Base-by-base conservation (phyloP, 2,113 vertebrate genomes). In the Holacanthus passer region DNA sequence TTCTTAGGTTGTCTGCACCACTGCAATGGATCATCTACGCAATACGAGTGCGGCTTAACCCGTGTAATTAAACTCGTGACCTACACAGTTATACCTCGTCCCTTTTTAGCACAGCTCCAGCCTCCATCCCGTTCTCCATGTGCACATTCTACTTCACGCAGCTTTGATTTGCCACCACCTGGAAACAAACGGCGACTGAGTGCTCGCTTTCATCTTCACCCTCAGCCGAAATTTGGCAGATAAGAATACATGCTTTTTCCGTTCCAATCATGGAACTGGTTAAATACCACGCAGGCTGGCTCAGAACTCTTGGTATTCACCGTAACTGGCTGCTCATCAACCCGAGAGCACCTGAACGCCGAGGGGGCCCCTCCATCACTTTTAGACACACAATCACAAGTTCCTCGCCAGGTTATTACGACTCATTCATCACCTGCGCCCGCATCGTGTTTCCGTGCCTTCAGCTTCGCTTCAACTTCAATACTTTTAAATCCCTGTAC, bases 401-500 rank as follows among this genome's bases (percentile, higher is more conserved):
- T 71, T 79, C 62, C 60, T 66, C 7, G 67, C 72, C 66, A 58
- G 85, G 88, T 93, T 94, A 94, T 94, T 93, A 91, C 73, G 58
- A 90, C 80, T 71, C 90, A 92, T 94, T 94, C 87, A 91, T 94
- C 93, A 93, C 79, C 84, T 41, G 80, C 9, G n/a, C 68, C 86
- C 59, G 68, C 65, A 63, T 82, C 67, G 47, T 72, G 79, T 83
- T 79, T 76, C 60, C 53, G 43, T 60, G 50, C 79, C 73, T 35
- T 82, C 77, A 81, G 81, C 88, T 72, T 81, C 6, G 17, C 75
- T 71, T 79, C 72, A 79, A 41, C 84, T 70, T 80, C 76, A 56
- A 29, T 50, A 24, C 70, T 81, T 88, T 82, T 58, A 76, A 81
- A 77, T 82, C 77, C 80, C 67, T 22, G 37, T 81, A 53, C 75